phyloP scores from a whole-genome alignment of 2,113 vertebrate genomes.

The Bolborhynchus lineola region DNA sequence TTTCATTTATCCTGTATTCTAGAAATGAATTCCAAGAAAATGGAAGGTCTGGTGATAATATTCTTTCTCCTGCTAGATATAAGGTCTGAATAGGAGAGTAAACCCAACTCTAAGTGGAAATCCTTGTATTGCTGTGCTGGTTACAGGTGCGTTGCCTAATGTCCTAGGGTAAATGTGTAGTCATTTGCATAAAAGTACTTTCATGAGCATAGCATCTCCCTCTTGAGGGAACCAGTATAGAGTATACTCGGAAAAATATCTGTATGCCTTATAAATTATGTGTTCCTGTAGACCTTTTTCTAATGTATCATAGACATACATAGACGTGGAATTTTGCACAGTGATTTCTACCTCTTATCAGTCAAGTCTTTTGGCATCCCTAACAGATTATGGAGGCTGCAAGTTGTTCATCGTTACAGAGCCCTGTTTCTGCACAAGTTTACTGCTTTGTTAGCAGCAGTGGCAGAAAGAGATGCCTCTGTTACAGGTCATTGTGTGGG shows the following conservation, averaged over 20 bases:
- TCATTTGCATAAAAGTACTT: not conserved
- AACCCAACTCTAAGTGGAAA: not conserved
- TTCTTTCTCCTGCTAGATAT: not conserved
- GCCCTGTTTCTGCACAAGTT: not conserved
- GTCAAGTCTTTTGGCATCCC: fast-evolving
- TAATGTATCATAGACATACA: not conserved
- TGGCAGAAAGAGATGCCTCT: not conserved
- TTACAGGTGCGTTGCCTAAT: not conserved
- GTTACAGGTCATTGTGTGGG: not conserved
- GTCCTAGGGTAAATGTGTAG: not conserved
- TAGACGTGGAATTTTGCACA: not conserved
- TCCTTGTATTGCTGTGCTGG: not conserved
- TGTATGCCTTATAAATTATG: not conserved
- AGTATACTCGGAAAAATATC: not conserved
- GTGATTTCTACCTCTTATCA: not conserved
- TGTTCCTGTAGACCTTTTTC: not conserved
- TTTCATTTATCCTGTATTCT: not conserved
- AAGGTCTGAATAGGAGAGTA: not conserved
- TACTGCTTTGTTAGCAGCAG: not conserved
- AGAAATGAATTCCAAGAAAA: not conserved
- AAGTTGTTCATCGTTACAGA: not conserved
- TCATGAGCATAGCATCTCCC: not conserved
- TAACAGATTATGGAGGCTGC: not conserved
- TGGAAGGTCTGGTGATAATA: not conserved
- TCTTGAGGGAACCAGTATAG: not conserved